A percentile compares a stretch with the other conserved stretches of the same genome.
These are phyloP conservation scores for Macrostomum lignano DNA, from an alignment of 1,140 invertebrate species.

Conservation along the genomic window DNA sequence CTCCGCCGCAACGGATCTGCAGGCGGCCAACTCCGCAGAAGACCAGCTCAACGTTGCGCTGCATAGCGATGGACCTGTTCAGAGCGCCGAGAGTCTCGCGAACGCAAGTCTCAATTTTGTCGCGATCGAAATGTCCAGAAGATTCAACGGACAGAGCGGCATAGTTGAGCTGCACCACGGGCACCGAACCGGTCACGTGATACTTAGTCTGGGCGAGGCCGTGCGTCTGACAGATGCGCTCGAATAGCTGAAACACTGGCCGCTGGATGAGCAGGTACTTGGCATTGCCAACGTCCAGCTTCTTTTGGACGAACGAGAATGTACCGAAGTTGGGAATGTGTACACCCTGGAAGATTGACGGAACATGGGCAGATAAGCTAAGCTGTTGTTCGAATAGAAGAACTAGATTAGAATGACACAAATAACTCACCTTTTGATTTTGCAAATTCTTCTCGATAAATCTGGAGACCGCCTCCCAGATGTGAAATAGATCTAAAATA, in stretches of 20 bases:
- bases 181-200: constrained; percentile 20
- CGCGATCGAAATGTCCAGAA: constrained; percentile 18
- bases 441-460: too few species aligned
- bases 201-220: constrained; percentile 17
- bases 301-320: constrained; percentile 22
- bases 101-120: constrained; percentile 22
- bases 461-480: too few species aligned
- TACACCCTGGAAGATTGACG: constrained; percentile 23
- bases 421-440: too few species aligned
- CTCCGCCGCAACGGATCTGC: constrained; percentile 15
- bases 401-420: too few species aligned
- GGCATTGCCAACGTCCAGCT: constrained; percentile 23
- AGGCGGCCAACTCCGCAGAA: constrained; percentile 22
- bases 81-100: constrained; percentile 19
- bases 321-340: constrained; percentile 18
- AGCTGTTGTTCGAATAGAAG: too few species aligned
- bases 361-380: too few species aligned
- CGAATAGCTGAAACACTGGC: constrained; percentile 23
- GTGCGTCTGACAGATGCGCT: constrained; percentile 23
- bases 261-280: constrained; percentile 22
- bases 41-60: constrained; percentile 19
- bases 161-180: constrained; percentile 21
- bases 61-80: constrained; percentile 13
- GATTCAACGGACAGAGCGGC: constrained; percentile 19
- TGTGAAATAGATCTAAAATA: too few species aligned